Percentiles rank a stretch among this genome's conserved stretches.
These are phyloP conservation scores for Scortum barcoo DNA, from an alignment of 2,113 vertebrate species.

Conservation along the genomic window DNA sequence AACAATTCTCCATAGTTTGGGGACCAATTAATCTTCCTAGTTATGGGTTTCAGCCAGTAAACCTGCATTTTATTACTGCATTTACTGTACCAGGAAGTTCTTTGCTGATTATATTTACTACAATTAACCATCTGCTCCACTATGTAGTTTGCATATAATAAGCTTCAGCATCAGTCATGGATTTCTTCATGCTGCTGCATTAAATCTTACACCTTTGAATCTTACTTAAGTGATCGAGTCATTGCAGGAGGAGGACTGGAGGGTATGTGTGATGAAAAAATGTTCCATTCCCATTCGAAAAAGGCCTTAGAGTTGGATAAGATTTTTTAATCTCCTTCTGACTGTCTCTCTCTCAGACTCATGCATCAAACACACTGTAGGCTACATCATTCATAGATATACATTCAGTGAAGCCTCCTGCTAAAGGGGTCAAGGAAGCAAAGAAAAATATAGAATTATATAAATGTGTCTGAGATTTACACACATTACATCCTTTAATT, in stretches of 20 bases:
- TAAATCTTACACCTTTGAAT: background rate
- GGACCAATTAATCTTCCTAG: background rate
- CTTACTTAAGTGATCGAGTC: background rate
- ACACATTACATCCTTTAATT: background rate
- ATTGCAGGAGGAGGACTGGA: background rate
- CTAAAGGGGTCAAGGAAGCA: background rate
- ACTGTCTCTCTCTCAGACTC: background rate
- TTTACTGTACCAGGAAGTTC: background rate
- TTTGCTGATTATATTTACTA: background rate
- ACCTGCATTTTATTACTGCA: background rate
- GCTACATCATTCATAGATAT: background rate
- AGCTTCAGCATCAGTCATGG: background rate
- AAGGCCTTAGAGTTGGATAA: background rate
- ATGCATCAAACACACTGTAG: background rate
- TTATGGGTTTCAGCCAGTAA: background rate
- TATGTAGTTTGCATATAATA: background rate
- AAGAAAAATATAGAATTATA: background rate
- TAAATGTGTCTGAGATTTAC: background rate
- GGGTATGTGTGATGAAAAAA: background rate
- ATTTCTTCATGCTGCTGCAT: background rate
- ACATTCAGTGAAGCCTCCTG: background rate
- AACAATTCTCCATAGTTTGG: background rate
- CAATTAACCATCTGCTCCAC: background rate
- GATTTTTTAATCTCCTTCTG: background rate
- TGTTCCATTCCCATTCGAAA: conserved; percentile 15